phyloP scores from a whole-genome alignment of 2,888 invertebrate species.

The Apotomis turbidana region DNA sequence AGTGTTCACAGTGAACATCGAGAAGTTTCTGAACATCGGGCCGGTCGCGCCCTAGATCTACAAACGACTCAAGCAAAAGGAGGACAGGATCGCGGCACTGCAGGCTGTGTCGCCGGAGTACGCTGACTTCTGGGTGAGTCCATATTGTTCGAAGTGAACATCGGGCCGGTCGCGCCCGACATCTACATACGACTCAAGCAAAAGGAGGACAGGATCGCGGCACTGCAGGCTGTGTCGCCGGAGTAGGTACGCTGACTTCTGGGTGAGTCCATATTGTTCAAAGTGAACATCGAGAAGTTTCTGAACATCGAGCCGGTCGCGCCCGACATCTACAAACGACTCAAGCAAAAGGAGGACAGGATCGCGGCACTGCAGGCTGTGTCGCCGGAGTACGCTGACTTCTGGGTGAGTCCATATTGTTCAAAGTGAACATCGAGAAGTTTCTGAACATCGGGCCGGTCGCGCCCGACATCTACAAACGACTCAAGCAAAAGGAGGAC shows the following conservation, averaged over 20 bases:
- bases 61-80: slow-evolving; percentile 87
- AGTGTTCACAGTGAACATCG: slow-evolving; percentile 67
- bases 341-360: slow-evolving; percentile 90
- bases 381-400: slow-evolving; percentile 91
- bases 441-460: slow-evolving; percentile 84
- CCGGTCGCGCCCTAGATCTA: slow-evolving; percentile 87
- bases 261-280: slow-evolving; percentile 55
- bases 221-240: slow-evolving; percentile 91
- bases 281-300: slow-evolving; percentile 83
- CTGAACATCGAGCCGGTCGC: slow-evolving; percentile 83
- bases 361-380: slow-evolving; percentile 89
- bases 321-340: slow-evolving; percentile 86
- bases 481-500: slow-evolving; percentile 90
- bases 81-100: slow-evolving; percentile 88
- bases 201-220: slow-evolving; percentile 89
- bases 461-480: slow-evolving; percentile 85
- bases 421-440: slow-evolving; percentile 79
- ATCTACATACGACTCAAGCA: slow-evolving; percentile 88
- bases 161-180: slow-evolving; percentile 83
- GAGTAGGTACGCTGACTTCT: slow-evolving; percentile 89
- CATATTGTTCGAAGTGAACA: slow-evolving; percentile 61
- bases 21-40: slow-evolving; percentile 83
- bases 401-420: slow-evolving; percentile 58
- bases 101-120: slow-evolving; percentile 94
- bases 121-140: slow-evolving; percentile 80